These are phyloP conservation scores for Actenoides hombroni DNA, from an alignment of 2,113 vertebrate species.

Conservation along the genomic window DNA sequence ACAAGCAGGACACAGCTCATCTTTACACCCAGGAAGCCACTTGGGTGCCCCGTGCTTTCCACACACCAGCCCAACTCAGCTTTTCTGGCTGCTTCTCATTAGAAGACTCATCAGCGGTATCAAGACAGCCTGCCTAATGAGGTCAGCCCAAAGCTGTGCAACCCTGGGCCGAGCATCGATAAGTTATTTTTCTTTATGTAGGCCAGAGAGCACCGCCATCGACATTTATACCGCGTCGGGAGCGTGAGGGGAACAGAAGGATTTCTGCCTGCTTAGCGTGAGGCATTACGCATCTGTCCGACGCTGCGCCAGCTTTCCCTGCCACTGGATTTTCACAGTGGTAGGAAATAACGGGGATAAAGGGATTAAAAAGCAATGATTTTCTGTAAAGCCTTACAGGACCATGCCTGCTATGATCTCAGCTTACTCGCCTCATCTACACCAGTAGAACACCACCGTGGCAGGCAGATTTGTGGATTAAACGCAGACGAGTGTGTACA, in stretches of 20 bases:
- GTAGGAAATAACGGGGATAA: slow-evolving; percentile 59
- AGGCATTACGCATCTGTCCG: slow-evolving; percentile 30
- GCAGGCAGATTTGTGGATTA: slow-evolving; percentile 30
- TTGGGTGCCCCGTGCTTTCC: not conserved
- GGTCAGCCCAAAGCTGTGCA: not conserved
- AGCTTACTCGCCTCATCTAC: slow-evolving; percentile 44
- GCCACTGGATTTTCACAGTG: slow-evolving; percentile 42
- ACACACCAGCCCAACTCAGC: not conserved
- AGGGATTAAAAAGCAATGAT: slow-evolving; percentile 68
- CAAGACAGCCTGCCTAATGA: not conserved
- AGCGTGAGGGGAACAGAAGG: slow-evolving; percentile 33
- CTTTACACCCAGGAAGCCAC: not conserved
- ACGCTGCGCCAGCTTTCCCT: slow-evolving; percentile 27
- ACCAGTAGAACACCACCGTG: slow-evolving; percentile 7
- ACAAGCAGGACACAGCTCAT: not conserved
- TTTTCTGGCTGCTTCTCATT: not conserved
- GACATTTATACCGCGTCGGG: slow-evolving; percentile 34
- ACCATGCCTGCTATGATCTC: slow-evolving; percentile 60
- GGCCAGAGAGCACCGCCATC: not conserved
- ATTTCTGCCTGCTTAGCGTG: slow-evolving; percentile 46
- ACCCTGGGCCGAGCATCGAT: not conserved
- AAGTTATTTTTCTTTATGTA: slow-evolving; percentile 20
- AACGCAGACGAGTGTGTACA: slow-evolving; percentile 55
- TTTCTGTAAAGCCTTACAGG: slow-evolving; percentile 57
- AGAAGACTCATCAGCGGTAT: not conserved